Percentiles rank a stretch among this genome's conserved stretches.
These are phyloP conservation scores for Prionailurus viverrinus DNA, from an alignment of 2,113 vertebrate species.

Conservation along the genomic window DNA sequence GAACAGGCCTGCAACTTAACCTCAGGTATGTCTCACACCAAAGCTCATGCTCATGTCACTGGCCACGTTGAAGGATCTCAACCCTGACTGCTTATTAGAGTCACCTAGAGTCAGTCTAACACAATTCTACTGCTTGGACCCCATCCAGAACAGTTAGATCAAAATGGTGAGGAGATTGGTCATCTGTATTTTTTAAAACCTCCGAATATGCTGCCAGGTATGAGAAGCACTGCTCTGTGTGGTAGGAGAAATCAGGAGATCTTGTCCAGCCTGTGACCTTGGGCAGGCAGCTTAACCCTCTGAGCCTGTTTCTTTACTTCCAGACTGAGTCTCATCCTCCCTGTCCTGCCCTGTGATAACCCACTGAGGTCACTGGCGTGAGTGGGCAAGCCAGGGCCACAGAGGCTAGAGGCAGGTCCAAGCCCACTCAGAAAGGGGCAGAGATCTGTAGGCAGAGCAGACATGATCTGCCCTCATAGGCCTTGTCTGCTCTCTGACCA, in stretches of 20 bases:
- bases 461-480: not conserved
- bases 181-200: not conserved
- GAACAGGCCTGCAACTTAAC: not conserved
- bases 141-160: not conserved
- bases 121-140: not conserved
- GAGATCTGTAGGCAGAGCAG: not conserved
- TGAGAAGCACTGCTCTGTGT: not conserved
- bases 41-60: not conserved
- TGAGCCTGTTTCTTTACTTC: not conserved
- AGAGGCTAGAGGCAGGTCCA: not conserved
- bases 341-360: not conserved
- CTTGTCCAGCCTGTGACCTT: not conserved
- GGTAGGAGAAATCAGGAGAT: not conserved
- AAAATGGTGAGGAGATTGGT: not conserved
- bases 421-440: not conserved
- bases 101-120: not conserved
- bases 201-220: not conserved
- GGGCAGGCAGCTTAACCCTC: not conserved
- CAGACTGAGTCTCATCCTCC: not conserved
- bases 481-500: not conserved
- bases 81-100: not conserved
- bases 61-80: not conserved
- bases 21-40: not conserved
- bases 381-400: too few relatives aligned
- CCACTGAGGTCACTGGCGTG: not conserved